Evolutionary conservation across 1,140 invertebrate species (phyloP).

Genomic region (Aricia agestis): DNA sequence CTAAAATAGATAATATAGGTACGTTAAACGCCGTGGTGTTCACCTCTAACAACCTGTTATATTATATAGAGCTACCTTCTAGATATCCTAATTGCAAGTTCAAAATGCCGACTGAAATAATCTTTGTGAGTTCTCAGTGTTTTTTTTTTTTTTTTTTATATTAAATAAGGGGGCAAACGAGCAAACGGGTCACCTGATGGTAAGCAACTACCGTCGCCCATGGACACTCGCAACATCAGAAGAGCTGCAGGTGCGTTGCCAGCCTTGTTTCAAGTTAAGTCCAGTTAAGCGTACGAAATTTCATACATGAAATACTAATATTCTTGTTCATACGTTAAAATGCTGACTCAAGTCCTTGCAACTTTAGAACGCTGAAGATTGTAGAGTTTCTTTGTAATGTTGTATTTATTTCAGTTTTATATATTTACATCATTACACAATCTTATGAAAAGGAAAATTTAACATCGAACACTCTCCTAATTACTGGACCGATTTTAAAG

Average conservation of each 20-base stretch:
- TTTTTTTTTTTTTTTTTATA: too few relatives aligned
- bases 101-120: neutral
- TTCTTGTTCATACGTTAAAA: neutral
- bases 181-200: too few relatives aligned
- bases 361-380: neutral
- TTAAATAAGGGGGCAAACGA: too few relatives aligned
- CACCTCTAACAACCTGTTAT: too few relatives aligned
- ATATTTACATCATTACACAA: neutral
- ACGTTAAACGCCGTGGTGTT: too few relatives aligned
- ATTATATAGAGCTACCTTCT: too few relatives aligned
- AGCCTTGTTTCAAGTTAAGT: neutral
- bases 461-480: neutral
- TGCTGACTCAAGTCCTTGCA: neutral
- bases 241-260: too few relatives aligned
- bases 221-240: too few relatives aligned
- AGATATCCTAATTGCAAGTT: too few relatives aligned
- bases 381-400: neutral
- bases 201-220: too few relatives aligned
- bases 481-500: too few relatives aligned
- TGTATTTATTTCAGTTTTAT: neutral
- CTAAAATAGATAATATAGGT: too few relatives aligned
- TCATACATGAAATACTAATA: neutral
- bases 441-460: neutral
- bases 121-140: neutral
- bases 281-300: neutral